phyloP scores from a whole-genome alignment of 2,797 vertebrate species.

The Chaenodraco wilsoni region DNA sequence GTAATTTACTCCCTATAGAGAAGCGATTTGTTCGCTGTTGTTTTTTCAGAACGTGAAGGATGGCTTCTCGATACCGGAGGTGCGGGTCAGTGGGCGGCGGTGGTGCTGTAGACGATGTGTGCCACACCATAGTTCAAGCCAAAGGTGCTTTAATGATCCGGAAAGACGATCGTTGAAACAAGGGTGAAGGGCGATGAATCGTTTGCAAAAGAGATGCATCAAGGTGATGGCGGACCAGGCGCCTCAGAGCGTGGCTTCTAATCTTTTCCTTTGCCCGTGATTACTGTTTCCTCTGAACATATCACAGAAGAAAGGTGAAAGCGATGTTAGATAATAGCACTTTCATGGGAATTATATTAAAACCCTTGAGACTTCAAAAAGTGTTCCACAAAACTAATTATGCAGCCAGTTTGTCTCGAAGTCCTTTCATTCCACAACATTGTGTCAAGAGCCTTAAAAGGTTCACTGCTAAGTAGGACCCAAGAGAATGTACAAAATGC shows the following conservation, averaged over 20 bases:
- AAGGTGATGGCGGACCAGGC: constrained; percentile 36
- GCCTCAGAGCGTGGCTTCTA: constrained; percentile 31
- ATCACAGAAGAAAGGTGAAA: constrained; percentile 60
- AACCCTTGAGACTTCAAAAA: constrained; percentile 59
- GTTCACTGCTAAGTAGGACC: constrained; percentile 52
- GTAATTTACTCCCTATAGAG: constrained; percentile 71
- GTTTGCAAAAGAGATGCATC: constrained; percentile 55
- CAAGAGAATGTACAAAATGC: constrained; percentile 34
- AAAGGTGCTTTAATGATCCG: constrained; percentile 68
- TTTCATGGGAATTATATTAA: constrained; percentile 62
- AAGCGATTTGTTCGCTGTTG: constrained; percentile 67
- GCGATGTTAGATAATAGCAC: constrained; percentile 64
- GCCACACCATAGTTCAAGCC: constrained; percentile 39
- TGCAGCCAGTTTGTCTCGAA: constrained; percentile 42
- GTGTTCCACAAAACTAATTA: constrained; percentile 62
- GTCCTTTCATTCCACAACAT: constrained; percentile 47
- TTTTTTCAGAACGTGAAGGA: constrained; percentile 60
- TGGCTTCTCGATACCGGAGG: constrained; percentile 58
- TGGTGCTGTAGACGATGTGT: constrained; percentile 32
- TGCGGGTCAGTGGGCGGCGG: constrained; percentile 39
- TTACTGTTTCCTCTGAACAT: constrained; percentile 44
- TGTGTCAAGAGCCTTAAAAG: constrained; percentile 55
- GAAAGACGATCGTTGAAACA: constrained; percentile 45
- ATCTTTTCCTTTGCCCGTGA: constrained; percentile 48
- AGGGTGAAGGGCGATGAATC: constrained; percentile 55